Evolutionary conservation across 2,888 invertebrate genomes (phyloP).

Genomic region (Leptopterna dolabrata): DNA sequence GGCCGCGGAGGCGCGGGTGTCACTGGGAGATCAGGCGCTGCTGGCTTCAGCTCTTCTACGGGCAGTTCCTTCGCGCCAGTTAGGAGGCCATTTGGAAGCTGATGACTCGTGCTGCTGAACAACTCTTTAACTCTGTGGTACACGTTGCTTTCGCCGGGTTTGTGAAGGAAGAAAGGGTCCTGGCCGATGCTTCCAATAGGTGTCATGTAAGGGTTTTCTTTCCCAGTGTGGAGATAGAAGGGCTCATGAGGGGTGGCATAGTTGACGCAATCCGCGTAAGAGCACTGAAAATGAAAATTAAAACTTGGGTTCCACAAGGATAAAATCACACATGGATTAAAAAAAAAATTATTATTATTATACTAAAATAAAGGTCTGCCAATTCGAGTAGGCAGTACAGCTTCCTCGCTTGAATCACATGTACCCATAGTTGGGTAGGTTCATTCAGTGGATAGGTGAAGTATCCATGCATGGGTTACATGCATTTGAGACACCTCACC

Average conservation of each 20-base stretch:
- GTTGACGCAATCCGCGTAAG: conserved; percentile 71
- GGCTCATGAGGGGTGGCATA: conserved; percentile 72
- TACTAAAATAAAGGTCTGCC: too few relatives aligned
- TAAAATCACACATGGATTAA: too few relatives aligned
- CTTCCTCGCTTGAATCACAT: too few relatives aligned
- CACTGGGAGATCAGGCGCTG: conserved; percentile 11
- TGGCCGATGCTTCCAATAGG: conserved; percentile 76
- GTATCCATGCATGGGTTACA: too few relatives aligned
- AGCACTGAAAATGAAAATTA: conserved; percentile 68
- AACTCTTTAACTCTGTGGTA: conserved; percentile 58
- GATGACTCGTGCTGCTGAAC: conserved; percentile 29
- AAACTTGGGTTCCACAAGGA: neutral
- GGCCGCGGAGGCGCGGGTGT: conserved; percentile 28
- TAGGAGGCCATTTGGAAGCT: neutral
- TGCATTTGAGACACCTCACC: too few relatives aligned
- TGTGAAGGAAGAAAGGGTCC: conserved; percentile 86
- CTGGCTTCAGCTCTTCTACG: neutral
- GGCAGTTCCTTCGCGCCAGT: neutral
- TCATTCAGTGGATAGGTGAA: too few relatives aligned
- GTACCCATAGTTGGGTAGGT: too few relatives aligned
- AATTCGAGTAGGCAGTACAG: too few relatives aligned
- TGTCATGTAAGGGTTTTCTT: conserved; percentile 85
- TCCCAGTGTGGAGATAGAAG: conserved; percentile 79
- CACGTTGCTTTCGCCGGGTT: conserved; percentile 41
- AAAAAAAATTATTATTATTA: too few relatives aligned